phyloP scores from a whole-genome alignment of 2,888 invertebrate genomes.

The Bombylius discolor region DNA sequence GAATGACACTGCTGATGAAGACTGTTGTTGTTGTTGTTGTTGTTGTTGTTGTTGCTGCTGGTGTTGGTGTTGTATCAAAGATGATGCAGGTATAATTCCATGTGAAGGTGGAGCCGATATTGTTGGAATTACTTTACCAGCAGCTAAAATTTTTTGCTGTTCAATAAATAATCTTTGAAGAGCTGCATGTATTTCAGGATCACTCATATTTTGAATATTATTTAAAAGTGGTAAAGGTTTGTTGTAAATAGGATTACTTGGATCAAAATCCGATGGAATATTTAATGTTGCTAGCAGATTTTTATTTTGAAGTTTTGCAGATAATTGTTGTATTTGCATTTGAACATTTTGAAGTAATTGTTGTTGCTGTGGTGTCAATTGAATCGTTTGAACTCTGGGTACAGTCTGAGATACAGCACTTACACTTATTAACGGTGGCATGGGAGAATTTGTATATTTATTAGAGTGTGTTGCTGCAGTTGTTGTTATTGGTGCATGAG shows the following conservation, averaged over 20 bases:
- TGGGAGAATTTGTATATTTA: neutral
- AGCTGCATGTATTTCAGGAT: constrained; percentile 42
- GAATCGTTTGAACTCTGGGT: constrained; percentile 58
- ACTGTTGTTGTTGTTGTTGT: neutral
- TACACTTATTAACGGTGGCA: constrained; percentile 20
- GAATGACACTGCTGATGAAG: neutral
- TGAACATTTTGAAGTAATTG: constrained; percentile 51
- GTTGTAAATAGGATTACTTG: constrained; percentile 29
- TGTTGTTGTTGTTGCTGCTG: constrained; percentile 1
- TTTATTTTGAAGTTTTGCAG: constrained; percentile 40
- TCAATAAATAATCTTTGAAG: constrained; percentile 50
- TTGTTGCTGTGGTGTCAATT: constrained; percentile 60
- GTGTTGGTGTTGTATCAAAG: constrained; percentile 10
- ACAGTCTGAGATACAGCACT: constrained; percentile 27
- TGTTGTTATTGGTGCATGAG: constrained; percentile 15
- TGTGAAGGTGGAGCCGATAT: constrained; percentile 33
- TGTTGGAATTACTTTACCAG: constrained; percentile 54
- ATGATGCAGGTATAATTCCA: constrained; percentile 19
- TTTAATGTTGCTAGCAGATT: constrained; percentile 27
- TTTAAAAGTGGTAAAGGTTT: constrained; percentile 31
- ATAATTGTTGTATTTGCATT: constrained; percentile 53
- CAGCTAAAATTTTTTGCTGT: constrained; percentile 56
- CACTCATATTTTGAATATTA: constrained; percentile 36
- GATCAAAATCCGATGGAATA: constrained; percentile 32
- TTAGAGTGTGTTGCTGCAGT: constrained; percentile 9